Evolutionary conservation across 92 coral and sea anemone genomes (phyloP), one percentile per base, ranked within the genome.

Genomic region (Parazoanthus darwini): DNA sequence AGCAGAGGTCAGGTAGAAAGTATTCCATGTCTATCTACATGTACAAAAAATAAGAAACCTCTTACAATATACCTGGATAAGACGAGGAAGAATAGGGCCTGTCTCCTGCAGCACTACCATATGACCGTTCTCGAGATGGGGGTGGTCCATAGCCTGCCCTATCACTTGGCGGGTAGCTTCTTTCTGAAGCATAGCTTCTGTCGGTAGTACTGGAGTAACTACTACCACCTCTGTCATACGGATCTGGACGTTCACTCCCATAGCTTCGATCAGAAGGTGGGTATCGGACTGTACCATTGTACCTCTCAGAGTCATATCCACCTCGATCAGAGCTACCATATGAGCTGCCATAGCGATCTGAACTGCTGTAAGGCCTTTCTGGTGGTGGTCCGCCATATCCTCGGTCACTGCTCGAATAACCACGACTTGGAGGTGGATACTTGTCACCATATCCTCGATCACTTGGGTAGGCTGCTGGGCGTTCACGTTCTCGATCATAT

Each of bases 341-440:
- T 11, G 87, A 46, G 51, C 87, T 48, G n/a, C 79, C 43, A 50
- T 84, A 84, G 16, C 87, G 78, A 29, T 84, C 87, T 46, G 87
- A 70, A 50, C 79, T 84, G 54, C 87, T 84, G 67, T 84, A 84
- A 46, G 75, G 68, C 33, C 87, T 84, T 84, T 84, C 87, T 25
- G 87, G 87, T 70, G 87, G 87, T 70, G 98, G 98, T 16, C 92
- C 95, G 1, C 98, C 98, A 86, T 94, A 94, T 0, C 97, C 91
- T 26, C 96, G 89, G 4, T 94, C 98, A 54, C 90, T 90, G 74
- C 92, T 89, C 29, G 98, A 95, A 85, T 93, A 95, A 63, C 90
- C 81, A 79, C 98, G 93, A 23, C 90, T 90, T 59, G 91, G 98
- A 2, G 98, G 98, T 68, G 98, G 95, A 51, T 94, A 94, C 87